A percentile compares a stretch with the other conserved stretches of the same genome.
These are phyloP conservation scores for Erpobdella octoculata DNA, from an alignment of 2,888 invertebrate genomes.

Conservation along the genomic window DNA sequence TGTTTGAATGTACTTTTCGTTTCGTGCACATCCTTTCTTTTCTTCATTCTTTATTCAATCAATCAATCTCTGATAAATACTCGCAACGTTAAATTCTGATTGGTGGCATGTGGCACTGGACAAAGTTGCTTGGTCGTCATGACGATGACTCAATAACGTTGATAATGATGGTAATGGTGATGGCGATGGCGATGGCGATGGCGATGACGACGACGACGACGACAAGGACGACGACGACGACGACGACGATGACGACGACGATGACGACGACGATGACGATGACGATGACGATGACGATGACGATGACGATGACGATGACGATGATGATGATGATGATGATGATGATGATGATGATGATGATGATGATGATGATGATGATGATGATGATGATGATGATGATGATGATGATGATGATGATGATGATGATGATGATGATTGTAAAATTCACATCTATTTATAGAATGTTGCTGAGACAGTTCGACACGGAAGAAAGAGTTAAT, in stretches of 20 bases:
- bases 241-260: neutral
- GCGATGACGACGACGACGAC: neutral
- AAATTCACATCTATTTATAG: neutral
- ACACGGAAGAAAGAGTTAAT: neutral
- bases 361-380: neutral
- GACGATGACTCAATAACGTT: too few species aligned
- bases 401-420: slow-evolving; percentile 4
- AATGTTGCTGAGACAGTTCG: neutral
- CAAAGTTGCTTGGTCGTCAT: too few species aligned
- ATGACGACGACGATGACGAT: neutral
- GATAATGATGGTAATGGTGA: too few species aligned
- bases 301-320: neutral
- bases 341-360: neutral
- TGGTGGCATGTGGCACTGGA: too few species aligned
- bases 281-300: slow-evolving; percentile 10
- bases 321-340: neutral
- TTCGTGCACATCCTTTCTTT: too few species aligned
- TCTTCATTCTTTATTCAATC: too few species aligned
- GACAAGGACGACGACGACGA: neutral
- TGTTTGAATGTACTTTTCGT: too few species aligned
- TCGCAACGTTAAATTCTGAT: too few species aligned
- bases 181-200: neutral
- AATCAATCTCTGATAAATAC: too few species aligned
- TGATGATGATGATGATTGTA: neutral
- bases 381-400: neutral